These are phyloP conservation scores for Drosophila limbata DNA, from an alignment of 2,888 invertebrate genomes.

Conservation along the genomic window DNA sequence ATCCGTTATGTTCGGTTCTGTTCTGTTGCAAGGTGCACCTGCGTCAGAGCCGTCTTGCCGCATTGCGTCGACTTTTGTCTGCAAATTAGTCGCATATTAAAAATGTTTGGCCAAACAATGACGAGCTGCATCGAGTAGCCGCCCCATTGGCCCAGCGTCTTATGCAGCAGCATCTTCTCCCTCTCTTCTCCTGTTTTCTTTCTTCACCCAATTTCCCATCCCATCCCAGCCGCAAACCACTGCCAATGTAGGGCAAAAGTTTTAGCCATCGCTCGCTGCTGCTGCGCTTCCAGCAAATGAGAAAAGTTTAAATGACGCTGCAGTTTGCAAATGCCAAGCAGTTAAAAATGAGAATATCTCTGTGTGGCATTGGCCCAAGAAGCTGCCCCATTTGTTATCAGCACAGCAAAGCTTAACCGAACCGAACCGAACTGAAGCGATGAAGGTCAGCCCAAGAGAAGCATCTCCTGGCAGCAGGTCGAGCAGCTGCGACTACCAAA, in stretches of 20 bases:
- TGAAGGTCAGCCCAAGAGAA: conserved; percentile 36
- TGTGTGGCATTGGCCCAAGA: conserved; percentile 30
- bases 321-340: conserved; percentile 80
- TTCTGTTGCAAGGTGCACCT: conserved; percentile 18
- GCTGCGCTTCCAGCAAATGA: conserved; percentile 69
- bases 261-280: conserved; percentile 45
- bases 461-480: conserved; percentile 2
- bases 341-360: conserved; percentile 78
- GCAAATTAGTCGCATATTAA: conserved; percentile 80
- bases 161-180: background rate
- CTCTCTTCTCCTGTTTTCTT: too few relatives aligned
- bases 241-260: conserved; percentile 62
- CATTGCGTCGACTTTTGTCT: conserved; percentile 66
- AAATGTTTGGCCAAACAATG: conserved; percentile 79
- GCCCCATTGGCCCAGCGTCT: conserved; percentile 25
- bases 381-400: conserved; percentile 73
- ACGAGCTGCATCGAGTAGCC: conserved; percentile 35
- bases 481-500: conserved; percentile 14
- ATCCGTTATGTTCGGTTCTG: too few relatives aligned
- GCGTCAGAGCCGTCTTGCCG: conserved; percentile 55
- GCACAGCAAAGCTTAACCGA: conserved; percentile 31
- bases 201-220: background rate
- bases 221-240: conserved; percentile 33
- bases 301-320: conserved; percentile 82
- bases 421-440: background rate